Evolutionary conservation across 1,140 invertebrate species (phyloP).

Genomic region (Stenopsyche tienmushanensis): DNA sequence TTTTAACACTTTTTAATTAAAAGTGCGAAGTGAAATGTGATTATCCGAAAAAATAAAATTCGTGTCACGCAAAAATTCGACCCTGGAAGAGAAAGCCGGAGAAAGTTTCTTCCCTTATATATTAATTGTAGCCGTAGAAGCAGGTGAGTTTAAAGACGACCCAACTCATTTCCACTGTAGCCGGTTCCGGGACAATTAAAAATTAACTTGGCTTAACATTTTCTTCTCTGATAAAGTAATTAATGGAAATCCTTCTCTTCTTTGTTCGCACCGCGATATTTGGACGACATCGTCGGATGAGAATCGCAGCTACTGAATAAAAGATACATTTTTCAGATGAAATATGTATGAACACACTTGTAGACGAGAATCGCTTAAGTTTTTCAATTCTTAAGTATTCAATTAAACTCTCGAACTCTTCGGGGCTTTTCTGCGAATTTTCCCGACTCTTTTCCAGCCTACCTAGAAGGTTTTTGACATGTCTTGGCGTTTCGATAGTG

Average conservation of each 20-base stretch:
- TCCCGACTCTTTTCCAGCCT: too few species aligned
- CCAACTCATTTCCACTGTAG: background rate
- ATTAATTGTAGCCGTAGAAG: constrained; percentile 7
- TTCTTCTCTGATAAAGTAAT: constrained; percentile 15
- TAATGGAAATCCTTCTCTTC: constrained; percentile 2
- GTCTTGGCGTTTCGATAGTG: too few species aligned
- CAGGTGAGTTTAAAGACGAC: constrained; percentile 17
- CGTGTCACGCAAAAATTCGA: background rate
- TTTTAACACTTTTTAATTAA: too few species aligned
- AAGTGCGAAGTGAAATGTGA: background rate
- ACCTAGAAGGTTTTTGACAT: too few species aligned
- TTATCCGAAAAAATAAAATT: background rate
- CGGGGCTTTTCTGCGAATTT: too few species aligned
- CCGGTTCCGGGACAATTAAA: constrained; percentile 6
- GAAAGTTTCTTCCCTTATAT: constrained; percentile 8
- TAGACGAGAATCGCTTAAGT: too few species aligned
- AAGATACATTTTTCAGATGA: too few species aligned
- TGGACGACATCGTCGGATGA: too few species aligned
- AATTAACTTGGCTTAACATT: constrained; percentile 16
- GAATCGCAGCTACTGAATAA: too few species aligned
- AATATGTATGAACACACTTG: too few species aligned
- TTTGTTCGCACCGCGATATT: background rate
- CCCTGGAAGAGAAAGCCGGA: background rate
- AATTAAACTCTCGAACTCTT: too few species aligned
- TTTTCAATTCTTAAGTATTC: too few species aligned